A percentile compares a stretch with the other conserved stretches of the same genome.
Evolutionary conservation across 2,888 invertebrate genomes (phyloP).

Genomic region (Drosophila anomelani): DNA sequence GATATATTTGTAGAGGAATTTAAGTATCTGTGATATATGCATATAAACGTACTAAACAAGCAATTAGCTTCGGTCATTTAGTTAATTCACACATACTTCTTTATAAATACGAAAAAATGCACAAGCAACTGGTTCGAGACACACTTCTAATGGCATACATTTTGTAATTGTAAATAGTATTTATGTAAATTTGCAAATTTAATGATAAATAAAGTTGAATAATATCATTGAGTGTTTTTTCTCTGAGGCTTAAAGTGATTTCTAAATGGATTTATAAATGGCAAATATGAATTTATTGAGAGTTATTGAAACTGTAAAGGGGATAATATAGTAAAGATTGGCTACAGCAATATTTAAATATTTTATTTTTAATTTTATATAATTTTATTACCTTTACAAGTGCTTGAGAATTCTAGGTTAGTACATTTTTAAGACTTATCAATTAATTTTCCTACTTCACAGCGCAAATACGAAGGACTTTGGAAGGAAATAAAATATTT

Average conservation of each 20-base stretch:
- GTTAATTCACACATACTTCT: conserved; percentile 33
- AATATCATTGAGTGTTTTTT: conserved; percentile 13
- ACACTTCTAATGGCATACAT: conserved; percentile 37
- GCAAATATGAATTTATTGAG: neutral
- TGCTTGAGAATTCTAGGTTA: too few relatives aligned
- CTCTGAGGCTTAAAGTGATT: neutral
- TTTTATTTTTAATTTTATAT: too few relatives aligned
- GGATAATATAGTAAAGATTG: too few relatives aligned
- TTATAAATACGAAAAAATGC: conserved; percentile 19
- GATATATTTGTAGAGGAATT: conserved; percentile 38
- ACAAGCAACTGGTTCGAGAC: conserved; percentile 34
- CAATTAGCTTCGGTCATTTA: conserved; percentile 35
- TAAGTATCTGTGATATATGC: conserved; percentile 66
- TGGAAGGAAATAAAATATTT: too few relatives aligned
- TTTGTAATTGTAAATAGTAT: conserved; percentile 40
- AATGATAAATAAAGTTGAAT: conserved; percentile 36
- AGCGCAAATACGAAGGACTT: too few relatives aligned
- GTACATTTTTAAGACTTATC: too few relatives aligned
- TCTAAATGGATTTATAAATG: neutral
- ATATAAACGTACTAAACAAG: conserved; percentile 41
- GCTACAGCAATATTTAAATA: neutral
- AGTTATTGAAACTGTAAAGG: too few relatives aligned
- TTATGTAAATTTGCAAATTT: conserved; percentile 41
- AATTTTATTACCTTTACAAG: too few relatives aligned
- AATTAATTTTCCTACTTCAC: too few relatives aligned